phyloP scores from a whole-genome alignment of 2,888 invertebrate species.

The Sphecodes monilicornis region DNA sequence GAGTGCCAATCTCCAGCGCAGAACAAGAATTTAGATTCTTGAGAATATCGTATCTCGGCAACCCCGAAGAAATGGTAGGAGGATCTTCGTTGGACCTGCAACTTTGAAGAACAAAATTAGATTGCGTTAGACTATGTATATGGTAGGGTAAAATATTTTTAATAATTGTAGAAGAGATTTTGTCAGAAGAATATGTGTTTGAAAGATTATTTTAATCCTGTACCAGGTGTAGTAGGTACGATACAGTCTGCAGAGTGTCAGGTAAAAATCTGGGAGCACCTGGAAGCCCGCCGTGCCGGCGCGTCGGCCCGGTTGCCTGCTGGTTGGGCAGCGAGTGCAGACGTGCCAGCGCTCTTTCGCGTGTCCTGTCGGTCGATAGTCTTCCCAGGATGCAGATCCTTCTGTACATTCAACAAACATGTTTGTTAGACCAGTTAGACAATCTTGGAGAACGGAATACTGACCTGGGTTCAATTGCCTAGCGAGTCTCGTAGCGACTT shows the following conservation, averaged over 20 bases:
- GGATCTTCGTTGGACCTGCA: background rate
- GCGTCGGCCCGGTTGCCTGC: slow-evolving; percentile 81
- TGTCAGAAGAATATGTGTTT: no score
- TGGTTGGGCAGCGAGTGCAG: slow-evolving; percentile 60
- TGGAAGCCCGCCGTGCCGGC: slow-evolving; percentile 74
- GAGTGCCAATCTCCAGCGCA: background rate
- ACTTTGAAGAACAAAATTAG: background rate
- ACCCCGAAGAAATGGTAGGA: background rate
- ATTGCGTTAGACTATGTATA: background rate
- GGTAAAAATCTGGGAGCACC: slow-evolving; percentile 53
- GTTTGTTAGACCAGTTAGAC: background rate
- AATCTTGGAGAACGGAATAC: background rate
- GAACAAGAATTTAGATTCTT: background rate
- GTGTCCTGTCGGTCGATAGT: slow-evolving; percentile 22
- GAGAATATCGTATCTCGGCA: background rate
- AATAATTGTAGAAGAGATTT: background rate
- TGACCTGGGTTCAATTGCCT: slow-evolving; percentile 19
- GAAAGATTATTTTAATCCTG: no score
- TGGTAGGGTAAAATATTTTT: background rate
- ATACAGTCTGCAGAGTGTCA: background rate
- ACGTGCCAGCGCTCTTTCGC: slow-evolving; percentile 56
- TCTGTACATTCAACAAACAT: slow-evolving; percentile 10
- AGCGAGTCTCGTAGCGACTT: background rate
- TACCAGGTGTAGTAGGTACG: background rate
- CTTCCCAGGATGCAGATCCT: background rate